Conservation (phyloP, 2,797 vertebrate genomes). For the Ispidina picta region DNA sequence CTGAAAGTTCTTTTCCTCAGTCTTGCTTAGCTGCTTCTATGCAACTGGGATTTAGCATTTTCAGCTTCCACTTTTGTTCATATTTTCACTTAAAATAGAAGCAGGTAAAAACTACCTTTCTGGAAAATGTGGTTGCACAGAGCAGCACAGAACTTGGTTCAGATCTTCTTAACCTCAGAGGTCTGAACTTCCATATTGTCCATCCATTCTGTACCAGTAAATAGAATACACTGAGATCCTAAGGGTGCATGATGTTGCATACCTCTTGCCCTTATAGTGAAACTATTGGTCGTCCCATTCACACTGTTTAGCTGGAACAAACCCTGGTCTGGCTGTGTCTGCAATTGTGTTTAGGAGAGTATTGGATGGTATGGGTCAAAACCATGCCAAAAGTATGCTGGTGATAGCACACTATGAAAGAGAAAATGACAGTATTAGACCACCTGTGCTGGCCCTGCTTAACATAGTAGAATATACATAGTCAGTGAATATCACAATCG, state of each 20-base stretch:
- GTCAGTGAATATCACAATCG: neutral
- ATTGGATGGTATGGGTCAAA: neutral
- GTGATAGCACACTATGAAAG: neutral
- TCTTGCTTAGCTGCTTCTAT: neutral
- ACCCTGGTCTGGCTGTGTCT: accelerated
- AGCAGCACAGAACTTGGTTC: neutral
- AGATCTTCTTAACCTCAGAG: neutral
- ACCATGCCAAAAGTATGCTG: neutral
- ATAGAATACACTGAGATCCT: neutral
- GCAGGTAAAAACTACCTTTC: neutral
- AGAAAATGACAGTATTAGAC: neutral
- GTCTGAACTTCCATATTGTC: neutral
- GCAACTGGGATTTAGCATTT: neutral
- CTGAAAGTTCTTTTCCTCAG: neutral
- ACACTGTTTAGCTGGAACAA: neutral
- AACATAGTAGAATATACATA: neutral
- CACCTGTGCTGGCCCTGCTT: neutral
- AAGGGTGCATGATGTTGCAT: neutral
- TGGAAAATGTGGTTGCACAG: neutral
- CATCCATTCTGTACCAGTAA: neutral
- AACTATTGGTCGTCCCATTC: neutral
- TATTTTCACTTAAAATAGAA: neutral
- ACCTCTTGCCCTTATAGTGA: neutral
- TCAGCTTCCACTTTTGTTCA: neutral
- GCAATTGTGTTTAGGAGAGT: neutral